Percentiles rank a stretch among this genome's conserved stretches.
phyloP scores from a whole-genome alignment of 2,113 vertebrate species.

The Ornithorhynchus anatinus region DNA sequence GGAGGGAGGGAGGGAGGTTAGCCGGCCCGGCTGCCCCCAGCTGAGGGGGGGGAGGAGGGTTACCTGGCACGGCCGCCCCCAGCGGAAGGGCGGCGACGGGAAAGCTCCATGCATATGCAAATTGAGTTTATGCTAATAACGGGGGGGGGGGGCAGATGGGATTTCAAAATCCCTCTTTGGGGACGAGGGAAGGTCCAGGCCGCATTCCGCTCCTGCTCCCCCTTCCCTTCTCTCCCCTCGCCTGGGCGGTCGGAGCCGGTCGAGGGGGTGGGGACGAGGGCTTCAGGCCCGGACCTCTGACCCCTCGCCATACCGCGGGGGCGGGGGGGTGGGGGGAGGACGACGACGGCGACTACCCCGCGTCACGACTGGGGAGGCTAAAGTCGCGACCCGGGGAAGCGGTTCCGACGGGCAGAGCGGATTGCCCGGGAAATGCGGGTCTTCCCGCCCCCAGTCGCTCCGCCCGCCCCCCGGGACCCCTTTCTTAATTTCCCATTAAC shows the following conservation, averaged over 20 bases:
- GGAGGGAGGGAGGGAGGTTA: constrained; percentile 4
- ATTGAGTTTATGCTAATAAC: background rate
- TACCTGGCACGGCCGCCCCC: background rate
- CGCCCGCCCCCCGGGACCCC: constrained; percentile 47
- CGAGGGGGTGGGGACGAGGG: background rate
- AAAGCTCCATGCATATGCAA: background rate
- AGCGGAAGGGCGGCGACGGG: constrained; percentile 48
- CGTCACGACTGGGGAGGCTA: background rate
- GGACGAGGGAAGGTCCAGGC: background rate
- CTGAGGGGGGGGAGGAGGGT: constrained; percentile 50
- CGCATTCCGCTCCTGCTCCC: background rate
- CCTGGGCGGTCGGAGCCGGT: rapidly evolving
- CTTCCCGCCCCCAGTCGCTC: background rate
- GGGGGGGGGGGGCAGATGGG: background rate
- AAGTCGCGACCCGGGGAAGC: background rate
- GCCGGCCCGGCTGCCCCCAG: constrained; percentile 50
- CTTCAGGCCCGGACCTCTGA: rapidly evolving
- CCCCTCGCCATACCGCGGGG: rapidly evolving
- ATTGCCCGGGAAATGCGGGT: constrained; percentile 3
- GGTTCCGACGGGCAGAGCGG: constrained; percentile 11
- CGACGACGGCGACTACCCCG: background rate
- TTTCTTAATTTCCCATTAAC: constrained; percentile 72
- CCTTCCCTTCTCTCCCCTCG: rapidly evolving
- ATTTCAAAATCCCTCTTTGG: background rate
- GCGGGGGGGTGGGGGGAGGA: rapidly evolving